phyloP scores from a whole-genome alignment of 2,888 invertebrate genomes.

The Glyphotaelius pellucidus region DNA sequence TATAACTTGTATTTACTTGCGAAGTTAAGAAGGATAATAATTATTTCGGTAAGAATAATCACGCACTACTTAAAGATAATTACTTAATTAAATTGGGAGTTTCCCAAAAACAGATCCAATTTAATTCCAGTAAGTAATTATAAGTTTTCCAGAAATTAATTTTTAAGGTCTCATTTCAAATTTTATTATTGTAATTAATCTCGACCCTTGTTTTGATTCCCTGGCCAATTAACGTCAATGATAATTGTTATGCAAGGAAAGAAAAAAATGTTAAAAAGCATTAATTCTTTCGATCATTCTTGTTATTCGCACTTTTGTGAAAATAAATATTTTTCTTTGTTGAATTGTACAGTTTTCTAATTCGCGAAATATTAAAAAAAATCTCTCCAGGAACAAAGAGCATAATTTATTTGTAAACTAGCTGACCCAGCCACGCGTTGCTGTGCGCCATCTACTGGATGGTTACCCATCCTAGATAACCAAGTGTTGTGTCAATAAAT shows the following conservation, averaged over 20 bases:
- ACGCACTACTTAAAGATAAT: constrained; percentile 11
- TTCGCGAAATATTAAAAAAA: not conserved
- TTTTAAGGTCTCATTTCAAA: constrained; percentile 34
- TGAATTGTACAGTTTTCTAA: not conserved
- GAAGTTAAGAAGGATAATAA: not conserved
- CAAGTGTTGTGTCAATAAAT: too few relatives aligned
- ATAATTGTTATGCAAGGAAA: constrained; percentile 39
- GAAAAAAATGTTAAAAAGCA: constrained; percentile 45
- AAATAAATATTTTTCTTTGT: constrained; percentile 28
- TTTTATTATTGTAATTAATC: constrained; percentile 51
- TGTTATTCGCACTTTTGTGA: not conserved
- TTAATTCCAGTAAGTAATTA: not conserved
- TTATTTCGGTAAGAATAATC: not conserved
- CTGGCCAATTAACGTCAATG: constrained; percentile 47
- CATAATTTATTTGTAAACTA: too few relatives aligned
- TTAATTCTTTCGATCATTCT: too few relatives aligned
- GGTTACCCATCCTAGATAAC: too few relatives aligned
- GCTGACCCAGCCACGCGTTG: too few relatives aligned
- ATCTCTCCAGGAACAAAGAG: not conserved
- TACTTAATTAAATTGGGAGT: not conserved
- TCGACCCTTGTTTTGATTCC: constrained; percentile 36
- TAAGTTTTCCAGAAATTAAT: constrained; percentile 18
- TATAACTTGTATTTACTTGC: not conserved
- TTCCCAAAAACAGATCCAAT: not conserved
- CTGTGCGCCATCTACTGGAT: too few relatives aligned